phyloP scores from a whole-genome alignment of 1,140 invertebrate genomes.

The Oryctes rhinoceros region DNA sequence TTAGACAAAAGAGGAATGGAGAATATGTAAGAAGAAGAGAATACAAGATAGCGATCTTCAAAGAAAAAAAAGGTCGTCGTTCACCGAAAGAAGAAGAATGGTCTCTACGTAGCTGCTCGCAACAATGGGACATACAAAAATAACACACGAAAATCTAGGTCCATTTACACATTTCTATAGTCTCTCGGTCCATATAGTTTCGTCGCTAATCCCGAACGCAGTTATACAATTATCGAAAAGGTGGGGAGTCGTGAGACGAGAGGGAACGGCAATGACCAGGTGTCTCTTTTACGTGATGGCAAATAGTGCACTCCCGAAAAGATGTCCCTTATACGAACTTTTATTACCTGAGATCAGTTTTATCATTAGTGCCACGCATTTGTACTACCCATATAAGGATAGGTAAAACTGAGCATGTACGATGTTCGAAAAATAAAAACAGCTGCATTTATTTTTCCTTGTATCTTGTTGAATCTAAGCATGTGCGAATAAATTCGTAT shows the following conservation, averaged over 20 bases:
- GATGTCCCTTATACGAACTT: slow-evolving; percentile 33
- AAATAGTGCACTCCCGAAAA: slow-evolving; percentile 17
- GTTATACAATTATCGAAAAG: slow-evolving; percentile 23
- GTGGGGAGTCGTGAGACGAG: neutral
- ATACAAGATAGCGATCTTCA: slow-evolving; percentile 35
- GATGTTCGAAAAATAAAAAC: neutral
- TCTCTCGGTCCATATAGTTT: slow-evolving; percentile 19
- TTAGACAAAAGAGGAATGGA: slow-evolving; percentile 27
- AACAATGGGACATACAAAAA: slow-evolving; percentile 38
- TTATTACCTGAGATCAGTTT: slow-evolving; percentile 36
- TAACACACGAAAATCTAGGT: slow-evolving; percentile 34
- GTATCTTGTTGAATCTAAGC: neutral
- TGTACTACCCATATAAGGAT: neutral
- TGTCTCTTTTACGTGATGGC: slow-evolving; percentile 35
- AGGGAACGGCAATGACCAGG: slow-evolving; percentile 39
- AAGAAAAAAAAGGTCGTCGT: slow-evolving; percentile 33
- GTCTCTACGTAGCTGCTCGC: slow-evolving; percentile 31
- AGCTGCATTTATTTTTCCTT: neutral
- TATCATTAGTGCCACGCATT: slow-evolving; percentile 34
- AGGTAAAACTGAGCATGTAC: neutral
- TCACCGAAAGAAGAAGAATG: slow-evolving; percentile 22
- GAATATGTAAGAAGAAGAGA: slow-evolving; percentile 2
- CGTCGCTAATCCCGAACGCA: slow-evolving; percentile 30
- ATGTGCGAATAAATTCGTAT: neutral
- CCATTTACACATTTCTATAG: slow-evolving; percentile 42